Conservation (phyloP, 2,888 invertebrate species). For the Tipula vernalis region DNA sequence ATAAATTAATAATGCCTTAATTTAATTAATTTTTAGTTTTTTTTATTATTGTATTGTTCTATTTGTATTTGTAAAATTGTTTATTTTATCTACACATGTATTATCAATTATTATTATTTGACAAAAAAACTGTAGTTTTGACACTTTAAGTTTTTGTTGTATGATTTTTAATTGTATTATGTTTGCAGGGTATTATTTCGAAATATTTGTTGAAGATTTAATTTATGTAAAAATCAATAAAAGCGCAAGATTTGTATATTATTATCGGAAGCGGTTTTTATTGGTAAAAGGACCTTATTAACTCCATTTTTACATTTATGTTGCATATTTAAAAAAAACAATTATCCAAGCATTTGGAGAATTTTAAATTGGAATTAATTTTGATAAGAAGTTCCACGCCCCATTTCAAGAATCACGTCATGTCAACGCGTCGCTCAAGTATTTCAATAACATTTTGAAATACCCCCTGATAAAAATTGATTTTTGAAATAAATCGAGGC, state of each 20-base stretch:
- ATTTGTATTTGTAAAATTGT: slow-evolving; percentile 14
- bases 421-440: background rate
- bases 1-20: background rate
- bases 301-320: slow-evolving; percentile 5
- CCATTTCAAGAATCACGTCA: background rate
- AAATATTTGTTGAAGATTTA: background rate
- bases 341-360: slow-evolving; percentile 21
- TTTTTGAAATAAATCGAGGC: background rate
- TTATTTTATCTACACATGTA: slow-evolving; percentile 15
- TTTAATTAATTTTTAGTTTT: background rate
- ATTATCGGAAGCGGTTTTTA: background rate
- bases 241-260: background rate
- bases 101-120: slow-evolving; percentile 12
- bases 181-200: background rate
- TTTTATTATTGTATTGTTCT: slow-evolving; percentile 10
- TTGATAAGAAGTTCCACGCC: slow-evolving; percentile 16
- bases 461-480: background rate
- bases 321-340: slow-evolving; percentile 10
- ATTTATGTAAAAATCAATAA: background rate
- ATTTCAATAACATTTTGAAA: background rate
- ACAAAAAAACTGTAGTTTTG: background rate
- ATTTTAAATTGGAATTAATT: slow-evolving; percentile 20
- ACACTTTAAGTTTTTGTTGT: background rate
- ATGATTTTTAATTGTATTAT: background rate
- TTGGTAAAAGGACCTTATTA: background rate